A percentile compares a stretch with the other conserved stretches of the same genome.
Conservation (phyloP, 1,140 invertebrate genomes). For the Drosophila funebris region DNA sequence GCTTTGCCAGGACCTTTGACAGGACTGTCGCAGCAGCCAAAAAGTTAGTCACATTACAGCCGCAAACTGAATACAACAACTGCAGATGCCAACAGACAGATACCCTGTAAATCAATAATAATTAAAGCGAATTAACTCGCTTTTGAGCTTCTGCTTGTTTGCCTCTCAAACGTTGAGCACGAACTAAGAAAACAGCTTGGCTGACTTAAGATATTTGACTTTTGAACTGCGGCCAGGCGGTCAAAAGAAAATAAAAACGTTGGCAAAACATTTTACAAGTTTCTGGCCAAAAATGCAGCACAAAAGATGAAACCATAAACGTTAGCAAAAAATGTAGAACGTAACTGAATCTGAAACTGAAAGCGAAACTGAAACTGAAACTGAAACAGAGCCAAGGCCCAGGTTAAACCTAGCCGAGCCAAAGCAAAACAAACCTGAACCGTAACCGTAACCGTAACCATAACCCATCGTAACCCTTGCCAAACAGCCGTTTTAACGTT, state of each 20-base stretch:
- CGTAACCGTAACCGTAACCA: slow-evolving; percentile 17
- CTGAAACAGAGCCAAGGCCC: background rate
- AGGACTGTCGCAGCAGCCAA: slow-evolving; percentile 7
- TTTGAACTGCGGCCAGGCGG: slow-evolving; percentile 35
- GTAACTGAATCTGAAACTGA: slow-evolving; percentile 7
- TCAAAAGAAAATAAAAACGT: slow-evolving; percentile 4
- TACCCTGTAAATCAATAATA: slow-evolving; percentile 16
- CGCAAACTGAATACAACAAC: background rate
- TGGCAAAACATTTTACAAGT: slow-evolving; percentile 32
- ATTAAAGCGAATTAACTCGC: background rate
- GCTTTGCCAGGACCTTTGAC: slow-evolving; percentile 21
- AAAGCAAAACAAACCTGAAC: background rate
- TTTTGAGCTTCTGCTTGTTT: background rate
- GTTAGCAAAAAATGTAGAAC: slow-evolving; percentile 1
- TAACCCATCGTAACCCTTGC: slow-evolving; percentile 24
- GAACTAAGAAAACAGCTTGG: background rate
- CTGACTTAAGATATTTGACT: slow-evolving; percentile 39
- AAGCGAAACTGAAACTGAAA: background rate
- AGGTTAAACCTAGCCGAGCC: slow-evolving; percentile 2
- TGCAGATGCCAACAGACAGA: background rate
- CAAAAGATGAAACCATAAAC: slow-evolving; percentile 26
- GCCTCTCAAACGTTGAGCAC: background rate
- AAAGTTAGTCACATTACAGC: slow-evolving; percentile 20
- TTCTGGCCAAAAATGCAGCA: slow-evolving; percentile 38
- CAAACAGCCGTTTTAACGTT: slow-evolving; percentile 1